These are phyloP conservation scores for Notarius quadriscutis DNA, from an alignment of 2,113 vertebrate genomes.

Conservation along the genomic window DNA sequence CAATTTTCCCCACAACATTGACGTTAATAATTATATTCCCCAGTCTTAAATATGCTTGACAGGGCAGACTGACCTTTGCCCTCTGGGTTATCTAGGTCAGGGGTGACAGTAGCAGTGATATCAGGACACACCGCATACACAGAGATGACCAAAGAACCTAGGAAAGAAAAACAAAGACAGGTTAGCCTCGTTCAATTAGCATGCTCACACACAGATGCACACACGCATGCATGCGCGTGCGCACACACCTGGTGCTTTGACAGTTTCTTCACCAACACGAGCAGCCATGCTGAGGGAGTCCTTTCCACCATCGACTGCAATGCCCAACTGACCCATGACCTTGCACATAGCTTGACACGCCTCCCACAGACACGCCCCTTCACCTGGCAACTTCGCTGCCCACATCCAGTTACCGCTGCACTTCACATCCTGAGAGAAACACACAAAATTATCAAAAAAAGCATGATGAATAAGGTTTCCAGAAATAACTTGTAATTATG, in stretches of 20 bases:
- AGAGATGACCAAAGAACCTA: slow-evolving; percentile 88
- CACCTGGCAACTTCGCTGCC: slow-evolving; percentile 87
- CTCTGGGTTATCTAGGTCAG: slow-evolving; percentile 84
- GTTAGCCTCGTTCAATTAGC: background rate
- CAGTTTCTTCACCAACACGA: slow-evolving; percentile 78
- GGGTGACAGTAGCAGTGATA: slow-evolving; percentile 88
- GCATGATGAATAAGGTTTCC: background rate
- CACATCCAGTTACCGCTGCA: slow-evolving; percentile 97
- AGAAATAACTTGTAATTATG: background rate
- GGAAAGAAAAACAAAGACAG: background rate
- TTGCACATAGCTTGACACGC: slow-evolving; percentile 86
- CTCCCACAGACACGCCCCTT: slow-evolving; percentile 80
- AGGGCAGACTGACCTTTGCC: slow-evolving; percentile 72
- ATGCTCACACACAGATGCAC: background rate
- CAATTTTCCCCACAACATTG: background rate
- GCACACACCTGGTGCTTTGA: slow-evolving; percentile 83
- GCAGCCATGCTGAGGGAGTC: slow-evolving; percentile 95
- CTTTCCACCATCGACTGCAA: slow-evolving; percentile 90
- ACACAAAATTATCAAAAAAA: background rate
- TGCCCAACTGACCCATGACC: slow-evolving; percentile 81
- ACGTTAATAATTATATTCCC: background rate
- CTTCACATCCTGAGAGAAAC: slow-evolving; percentile 81
- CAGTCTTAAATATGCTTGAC: slow-evolving; percentile 32
- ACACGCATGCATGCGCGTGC: background rate
- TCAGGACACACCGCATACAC: slow-evolving; percentile 89